Evolutionary conservation across 2,888 invertebrate genomes (phyloP).

Genomic region (Cryptosula pallasiana): DNA sequence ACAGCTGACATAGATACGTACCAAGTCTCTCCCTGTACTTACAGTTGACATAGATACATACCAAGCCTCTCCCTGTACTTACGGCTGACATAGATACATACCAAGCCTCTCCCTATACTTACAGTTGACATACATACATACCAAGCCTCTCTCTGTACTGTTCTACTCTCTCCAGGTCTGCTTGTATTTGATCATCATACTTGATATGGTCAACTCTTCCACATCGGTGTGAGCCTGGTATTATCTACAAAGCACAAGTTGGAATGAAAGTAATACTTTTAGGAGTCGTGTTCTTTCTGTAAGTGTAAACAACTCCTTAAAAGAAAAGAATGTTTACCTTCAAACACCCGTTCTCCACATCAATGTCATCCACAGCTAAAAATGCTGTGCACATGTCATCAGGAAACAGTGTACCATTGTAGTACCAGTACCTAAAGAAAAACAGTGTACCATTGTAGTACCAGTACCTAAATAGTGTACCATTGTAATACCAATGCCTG

Average conservation of each 20-base stretch:
- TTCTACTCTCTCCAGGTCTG: conserved; percentile 18
- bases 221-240: conserved; percentile 7
- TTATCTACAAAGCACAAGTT: not conserved
- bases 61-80: too few species aligned
- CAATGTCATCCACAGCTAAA: conserved; percentile 42
- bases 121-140: not conserved
- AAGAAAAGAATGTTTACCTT: conserved; percentile 36
- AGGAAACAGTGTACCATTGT: conserved; percentile 42
- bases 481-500: conserved; percentile 50
- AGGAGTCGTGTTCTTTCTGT: too few species aligned
- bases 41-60: too few species aligned
- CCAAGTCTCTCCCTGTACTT: too few species aligned
- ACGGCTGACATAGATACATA: too few species aligned
- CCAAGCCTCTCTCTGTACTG: not conserved
- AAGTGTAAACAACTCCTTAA: too few species aligned
- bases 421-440: conserved; percentile 46
- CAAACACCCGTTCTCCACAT: conserved; percentile 43
- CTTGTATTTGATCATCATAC: conserved; percentile 21
- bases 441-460: conserved; percentile 43
- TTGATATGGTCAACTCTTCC: conserved; percentile 16
- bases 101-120: too few species aligned
- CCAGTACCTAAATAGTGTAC: conserved; percentile 46
- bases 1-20: too few species aligned
- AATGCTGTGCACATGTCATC: conserved; percentile 45
- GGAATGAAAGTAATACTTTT: too few species aligned